phyloP scores from a whole-genome alignment of 64 coral and sea anemone species.

The Porites australiensis region DNA sequence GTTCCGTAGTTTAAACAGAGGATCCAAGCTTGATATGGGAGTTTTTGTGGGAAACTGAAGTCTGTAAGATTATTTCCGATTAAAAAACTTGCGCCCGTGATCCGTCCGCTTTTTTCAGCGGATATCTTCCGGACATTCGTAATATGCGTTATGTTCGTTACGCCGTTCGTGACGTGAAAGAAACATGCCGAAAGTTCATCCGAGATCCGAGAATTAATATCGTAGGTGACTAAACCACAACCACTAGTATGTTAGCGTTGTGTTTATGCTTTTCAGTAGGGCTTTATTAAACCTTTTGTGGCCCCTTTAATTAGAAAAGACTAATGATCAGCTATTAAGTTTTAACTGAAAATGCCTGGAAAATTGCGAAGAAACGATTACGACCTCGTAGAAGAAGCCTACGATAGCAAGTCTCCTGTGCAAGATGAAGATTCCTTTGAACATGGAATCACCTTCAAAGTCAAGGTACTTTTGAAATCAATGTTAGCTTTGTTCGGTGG shows the following conservation, averaged over 20 bases:
- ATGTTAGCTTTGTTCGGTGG: not conserved
- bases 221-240: not conserved
- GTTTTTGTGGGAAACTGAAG: too few relatives aligned
- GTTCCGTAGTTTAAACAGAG: too few relatives aligned
- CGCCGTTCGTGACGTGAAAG: too few relatives aligned
- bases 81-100: too few relatives aligned
- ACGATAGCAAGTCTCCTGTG: conserved; percentile 84
- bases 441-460: conserved; percentile 92
- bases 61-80: too few relatives aligned
- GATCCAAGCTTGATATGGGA: too few relatives aligned
- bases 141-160: too few relatives aligned
- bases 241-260: conserved; percentile 5
- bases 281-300: not conserved
- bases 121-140: too few relatives aligned
- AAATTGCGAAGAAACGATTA: conserved; percentile 82
- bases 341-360: conserved; percentile 74
- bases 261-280: not conserved
- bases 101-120: too few relatives aligned
- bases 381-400: conserved; percentile 90
- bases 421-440: conserved; percentile 88
- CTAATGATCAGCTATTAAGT: not conserved
- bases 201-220: not conserved
- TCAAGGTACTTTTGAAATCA: conserved; percentile 59
- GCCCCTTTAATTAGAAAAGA: not conserved
- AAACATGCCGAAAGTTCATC: not conserved